A percentile compares a stretch with the other conserved stretches of the same genome.
These are phyloP conservation scores for Pemphredon lugubris DNA, from an alignment of 2,888 invertebrate genomes.

Conservation along the genomic window DNA sequence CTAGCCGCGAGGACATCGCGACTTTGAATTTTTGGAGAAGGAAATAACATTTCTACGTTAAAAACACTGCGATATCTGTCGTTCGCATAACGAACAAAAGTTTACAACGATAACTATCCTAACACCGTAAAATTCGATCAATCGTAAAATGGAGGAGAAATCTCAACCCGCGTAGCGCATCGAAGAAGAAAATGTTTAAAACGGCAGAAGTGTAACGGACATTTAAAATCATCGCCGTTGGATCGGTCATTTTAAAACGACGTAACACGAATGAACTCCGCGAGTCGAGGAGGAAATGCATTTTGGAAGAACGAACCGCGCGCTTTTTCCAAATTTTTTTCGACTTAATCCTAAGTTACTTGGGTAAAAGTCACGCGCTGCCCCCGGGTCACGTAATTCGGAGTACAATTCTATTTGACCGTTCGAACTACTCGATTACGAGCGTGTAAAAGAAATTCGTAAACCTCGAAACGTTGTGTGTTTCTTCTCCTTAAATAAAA, in stretches of 20 bases:
- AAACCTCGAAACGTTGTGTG: slow-evolving; percentile 15
- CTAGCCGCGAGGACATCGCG: slow-evolving; percentile 31
- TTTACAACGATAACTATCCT: slow-evolving; percentile 41
- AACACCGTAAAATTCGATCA: slow-evolving; percentile 55
- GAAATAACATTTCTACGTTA: slow-evolving; percentile 37
- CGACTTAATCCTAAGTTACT: slow-evolving; percentile 58
- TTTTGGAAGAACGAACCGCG: slow-evolving; percentile 38
- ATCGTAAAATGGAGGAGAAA: slow-evolving; percentile 45
- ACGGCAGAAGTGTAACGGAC: slow-evolving; percentile 30
- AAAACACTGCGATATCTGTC: slow-evolving; percentile 26
- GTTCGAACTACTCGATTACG: slow-evolving; percentile 25
- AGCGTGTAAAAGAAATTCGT: slow-evolving; percentile 35
- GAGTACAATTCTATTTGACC: slow-evolving; percentile 27
- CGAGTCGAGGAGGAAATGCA: slow-evolving; percentile 31
- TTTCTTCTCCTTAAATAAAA: neutral
- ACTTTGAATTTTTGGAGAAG: slow-evolving; percentile 34
- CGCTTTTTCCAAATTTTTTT: slow-evolving; percentile 24
- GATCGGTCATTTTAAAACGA: slow-evolving; percentile 60
- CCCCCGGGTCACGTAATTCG: slow-evolving; percentile 31
- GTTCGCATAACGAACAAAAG: slow-evolving; percentile 41
- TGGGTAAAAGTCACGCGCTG: slow-evolving; percentile 55
- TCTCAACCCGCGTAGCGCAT: slow-evolving; percentile 24
- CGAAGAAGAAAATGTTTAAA: slow-evolving; percentile 34
- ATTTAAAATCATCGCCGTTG: slow-evolving; percentile 46
- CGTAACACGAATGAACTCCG: slow-evolving; percentile 38